These are phyloP conservation scores for Crotalus helleri DNA, from an alignment of 2,113 vertebrate species.

Conservation along the genomic window DNA sequence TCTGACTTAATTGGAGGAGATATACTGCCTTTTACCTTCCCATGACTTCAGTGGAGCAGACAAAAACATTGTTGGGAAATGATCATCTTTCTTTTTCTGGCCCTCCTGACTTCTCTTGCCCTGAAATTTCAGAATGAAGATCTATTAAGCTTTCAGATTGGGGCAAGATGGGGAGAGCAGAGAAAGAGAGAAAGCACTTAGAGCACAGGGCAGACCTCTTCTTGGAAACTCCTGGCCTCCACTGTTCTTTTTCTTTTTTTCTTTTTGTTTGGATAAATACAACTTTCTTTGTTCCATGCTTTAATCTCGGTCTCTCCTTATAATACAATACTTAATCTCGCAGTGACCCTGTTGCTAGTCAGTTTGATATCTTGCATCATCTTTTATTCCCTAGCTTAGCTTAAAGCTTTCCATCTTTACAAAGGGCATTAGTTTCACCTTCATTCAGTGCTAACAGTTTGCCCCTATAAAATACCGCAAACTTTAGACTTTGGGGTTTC, in stretches of 20 bases:
- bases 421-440: background rate
- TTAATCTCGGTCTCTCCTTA: background rate
- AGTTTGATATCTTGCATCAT: background rate
- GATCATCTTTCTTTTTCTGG: constrained; percentile 29
- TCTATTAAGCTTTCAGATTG: constrained; percentile 6
- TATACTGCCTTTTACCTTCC: constrained; percentile 1
- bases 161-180: background rate
- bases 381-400: background rate
- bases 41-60: constrained; percentile 20
- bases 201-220: background rate
- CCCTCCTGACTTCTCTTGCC: constrained; percentile 5
- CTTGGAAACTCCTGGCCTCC: background rate
- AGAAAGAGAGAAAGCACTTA: constrained; percentile 37
- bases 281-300: background rate
- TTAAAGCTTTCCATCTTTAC: background rate
- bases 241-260: background rate
- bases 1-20: constrained; percentile 15
- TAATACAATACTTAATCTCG: background rate
- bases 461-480: background rate
- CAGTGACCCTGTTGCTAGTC: background rate
- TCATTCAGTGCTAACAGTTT: background rate
- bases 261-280: background rate
- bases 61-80: constrained; percentile 22
- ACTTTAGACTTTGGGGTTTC: background rate
- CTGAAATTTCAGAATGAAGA: constrained; percentile 46